Conservation (phyloP, 1,140 invertebrate genomes). For the Venturia canescens region DNA sequence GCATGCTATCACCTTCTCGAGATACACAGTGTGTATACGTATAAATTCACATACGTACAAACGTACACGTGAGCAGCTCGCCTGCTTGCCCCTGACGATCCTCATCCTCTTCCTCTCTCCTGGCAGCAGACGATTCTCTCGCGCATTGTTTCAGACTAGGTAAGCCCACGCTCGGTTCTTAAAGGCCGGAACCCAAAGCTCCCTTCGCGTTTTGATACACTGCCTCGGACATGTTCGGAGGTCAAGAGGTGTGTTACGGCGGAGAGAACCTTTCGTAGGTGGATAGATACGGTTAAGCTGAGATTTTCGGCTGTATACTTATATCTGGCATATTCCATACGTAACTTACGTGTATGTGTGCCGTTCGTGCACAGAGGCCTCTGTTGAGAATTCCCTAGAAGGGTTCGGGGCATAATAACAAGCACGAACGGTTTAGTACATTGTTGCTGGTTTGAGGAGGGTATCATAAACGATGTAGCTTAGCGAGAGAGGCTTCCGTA, state of each 20-base stretch:
- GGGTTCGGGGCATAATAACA: not conserved
- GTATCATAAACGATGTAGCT: slow-evolving; percentile 7
- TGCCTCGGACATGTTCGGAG: slow-evolving; percentile 8
- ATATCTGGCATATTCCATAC: not conserved
- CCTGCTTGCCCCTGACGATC: slow-evolving; percentile 1
- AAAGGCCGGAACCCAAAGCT: not conserved
- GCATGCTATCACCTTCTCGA: slow-evolving; percentile 37
- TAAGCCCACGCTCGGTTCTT: slow-evolving; percentile 31
- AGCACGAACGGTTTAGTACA: not conserved
- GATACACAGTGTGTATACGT: not conserved
- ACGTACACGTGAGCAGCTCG: not conserved
- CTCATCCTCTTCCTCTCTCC: not conserved
- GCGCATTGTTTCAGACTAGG: slow-evolving; percentile 35
- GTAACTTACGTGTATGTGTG: no score
- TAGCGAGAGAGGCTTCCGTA: not conserved
- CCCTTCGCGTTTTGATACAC: slow-evolving; percentile 16
- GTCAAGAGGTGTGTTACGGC: not conserved
- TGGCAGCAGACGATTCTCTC: not conserved
- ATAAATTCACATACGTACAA: not conserved
- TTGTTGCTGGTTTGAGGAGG: not conserved
- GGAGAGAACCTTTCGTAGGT: not conserved
- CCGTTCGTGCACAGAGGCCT: not conserved
- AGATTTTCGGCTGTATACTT: slow-evolving; percentile 34
- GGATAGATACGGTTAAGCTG: not conserved
- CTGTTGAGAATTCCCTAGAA: not conserved